Base-by-base conservation (phyloP, 23 tunicate genomes). In the Botrylloides violaceus region DNA sequence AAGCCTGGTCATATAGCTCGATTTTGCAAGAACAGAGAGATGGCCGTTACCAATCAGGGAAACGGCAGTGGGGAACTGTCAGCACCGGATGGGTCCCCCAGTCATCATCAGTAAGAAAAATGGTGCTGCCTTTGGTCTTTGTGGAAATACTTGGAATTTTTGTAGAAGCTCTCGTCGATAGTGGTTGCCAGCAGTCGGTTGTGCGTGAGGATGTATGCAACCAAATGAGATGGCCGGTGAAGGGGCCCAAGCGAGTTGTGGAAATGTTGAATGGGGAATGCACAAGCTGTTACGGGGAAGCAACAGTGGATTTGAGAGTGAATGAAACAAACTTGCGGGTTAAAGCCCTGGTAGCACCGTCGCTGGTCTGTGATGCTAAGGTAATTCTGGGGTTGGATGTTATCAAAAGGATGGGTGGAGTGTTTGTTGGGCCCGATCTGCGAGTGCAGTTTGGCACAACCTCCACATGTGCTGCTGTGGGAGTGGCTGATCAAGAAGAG, bases 1-100 rank as follows among this genome's bases (percentile, higher is more conserved):
- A 43, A 43, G 12, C 53, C 53, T 43, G 53, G 53, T 43, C 53
- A 43, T 43, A 43, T 43, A 43, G 53, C 53, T 43, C 53, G 53
- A 15, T 43, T 43, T 15, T 43, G 53, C 53, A 43, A 43, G 53
- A 43, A 43, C 53, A 15, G 53, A 7, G 53, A 9, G 9, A 15
- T 15, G 15, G 12, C 12, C 12, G 12, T 15, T 7, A 43, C 15
- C 53, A 43, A 43, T 43, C 53, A 43, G 53, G 53, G 53, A 43
- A 43, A 43, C 53, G 53, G 53, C 53, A 43, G 15, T 43, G 53
- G 53, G 53, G 53, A 43, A 43, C 53, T 9, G 53, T 43, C 53
- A 43, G 53, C 53, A 43, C 15, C 53, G 53, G 53, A 43, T 43
- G 53, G 53, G 53, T 43, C 15, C 53, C 53, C 53, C 53, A 43